phyloP scores from a whole-genome alignment of 2,888 invertebrate genomes.

The Eupelmus urozonus region DNA sequence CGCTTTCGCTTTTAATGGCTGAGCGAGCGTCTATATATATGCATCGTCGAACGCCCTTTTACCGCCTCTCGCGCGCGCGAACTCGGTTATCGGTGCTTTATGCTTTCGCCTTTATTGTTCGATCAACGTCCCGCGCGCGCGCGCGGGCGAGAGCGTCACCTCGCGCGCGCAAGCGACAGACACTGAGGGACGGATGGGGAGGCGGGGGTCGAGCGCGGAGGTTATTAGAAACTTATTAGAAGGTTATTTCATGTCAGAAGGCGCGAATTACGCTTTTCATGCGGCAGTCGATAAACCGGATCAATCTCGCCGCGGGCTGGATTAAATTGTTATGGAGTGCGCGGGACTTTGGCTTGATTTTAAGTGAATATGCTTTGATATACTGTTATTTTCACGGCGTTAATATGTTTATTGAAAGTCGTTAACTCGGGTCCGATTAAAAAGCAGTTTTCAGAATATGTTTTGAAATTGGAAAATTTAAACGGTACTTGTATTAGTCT shows the following conservation, averaged over 20 bases:
- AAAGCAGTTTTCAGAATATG: no score
- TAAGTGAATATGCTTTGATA: no score
- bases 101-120: constrained; percentile 59
- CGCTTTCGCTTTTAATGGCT: constrained; percentile 50
- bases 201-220: no score
- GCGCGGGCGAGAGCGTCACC: constrained; percentile 39
- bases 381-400: no score
- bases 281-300: constrained; percentile 57
- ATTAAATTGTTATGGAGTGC: constrained; percentile 54
- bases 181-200: background rate
- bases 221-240: constrained; percentile 61
- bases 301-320: constrained; percentile 55
- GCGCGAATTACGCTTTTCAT: constrained; percentile 55
- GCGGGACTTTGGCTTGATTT: no score
- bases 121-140: constrained; percentile 55
- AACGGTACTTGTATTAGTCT: no score
- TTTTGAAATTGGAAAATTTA: no score
- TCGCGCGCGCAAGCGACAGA: constrained; percentile 12
- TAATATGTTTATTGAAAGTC: no score
- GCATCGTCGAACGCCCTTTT: constrained; percentile 55
- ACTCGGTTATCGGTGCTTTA: constrained; percentile 59
- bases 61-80: constrained; percentile 53
- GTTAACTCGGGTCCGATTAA: no score
- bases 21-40: constrained; percentile 37
- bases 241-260: constrained; percentile 56